Percentiles rank a stretch among this genome's conserved stretches.
These are phyloP conservation scores for Myotis yumanensis DNA, from an alignment of 2,113 vertebrate genomes.

Conservation along the genomic window DNA sequence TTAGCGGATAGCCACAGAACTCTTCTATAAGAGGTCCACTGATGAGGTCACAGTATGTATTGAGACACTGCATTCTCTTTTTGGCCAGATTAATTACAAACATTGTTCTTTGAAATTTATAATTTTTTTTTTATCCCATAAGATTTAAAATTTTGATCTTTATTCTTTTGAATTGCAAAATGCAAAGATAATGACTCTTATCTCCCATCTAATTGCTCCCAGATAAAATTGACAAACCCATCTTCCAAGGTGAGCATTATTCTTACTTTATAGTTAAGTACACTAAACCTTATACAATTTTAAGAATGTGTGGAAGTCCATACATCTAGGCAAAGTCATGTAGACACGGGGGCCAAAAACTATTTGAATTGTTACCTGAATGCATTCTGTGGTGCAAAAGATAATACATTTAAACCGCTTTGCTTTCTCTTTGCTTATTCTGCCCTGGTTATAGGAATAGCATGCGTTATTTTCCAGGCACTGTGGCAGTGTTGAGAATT, in stretches of 20 bases:
- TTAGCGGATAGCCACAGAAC: neutral
- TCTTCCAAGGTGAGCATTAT: neutral
- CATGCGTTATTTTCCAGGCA: neutral
- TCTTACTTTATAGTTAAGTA: neutral
- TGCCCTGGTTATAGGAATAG: neutral
- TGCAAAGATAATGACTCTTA: neutral
- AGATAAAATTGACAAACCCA: too few species aligned
- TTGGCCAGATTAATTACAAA: neutral
- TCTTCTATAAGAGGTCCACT: neutral
- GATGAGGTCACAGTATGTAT: neutral
- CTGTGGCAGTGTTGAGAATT: neutral
- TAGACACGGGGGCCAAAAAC: neutral
- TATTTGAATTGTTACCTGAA: neutral
- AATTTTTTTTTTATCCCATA: neutral
- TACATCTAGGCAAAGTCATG: neutral
- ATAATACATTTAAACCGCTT: neutral
- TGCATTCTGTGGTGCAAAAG: neutral
- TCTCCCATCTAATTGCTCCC: neutral
- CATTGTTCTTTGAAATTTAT: neutral
- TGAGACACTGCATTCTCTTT: neutral
- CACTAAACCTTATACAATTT: neutral
- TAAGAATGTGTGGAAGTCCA: neutral
- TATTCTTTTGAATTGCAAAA: neutral
- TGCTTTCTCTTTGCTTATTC: neutral
- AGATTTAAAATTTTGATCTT: neutral